Conservation (phyloP, 2,888 invertebrate species). For the Stenolophus ochropezus region DNA sequence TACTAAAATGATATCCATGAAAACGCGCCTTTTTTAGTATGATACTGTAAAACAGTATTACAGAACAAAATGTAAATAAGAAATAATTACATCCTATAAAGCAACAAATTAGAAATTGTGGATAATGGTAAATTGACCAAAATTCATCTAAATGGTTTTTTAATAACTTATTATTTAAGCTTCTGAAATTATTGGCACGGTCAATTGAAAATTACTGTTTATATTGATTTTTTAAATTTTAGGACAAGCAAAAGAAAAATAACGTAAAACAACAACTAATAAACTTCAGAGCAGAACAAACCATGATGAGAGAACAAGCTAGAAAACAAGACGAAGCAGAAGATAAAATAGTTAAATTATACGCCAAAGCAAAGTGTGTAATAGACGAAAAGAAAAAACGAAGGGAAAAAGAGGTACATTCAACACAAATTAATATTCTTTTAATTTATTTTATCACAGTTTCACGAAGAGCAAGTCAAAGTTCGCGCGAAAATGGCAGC, state of each 20-base stretch:
- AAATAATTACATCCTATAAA: too few species aligned
- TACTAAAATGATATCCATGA: too few species aligned
- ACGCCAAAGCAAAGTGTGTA: conserved; percentile 72
- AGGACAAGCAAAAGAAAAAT: conserved; percentile 67
- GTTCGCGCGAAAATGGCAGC: conserved; percentile 74
- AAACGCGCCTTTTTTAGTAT: too few species aligned
- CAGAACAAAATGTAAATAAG: too few species aligned
- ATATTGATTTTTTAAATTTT: conserved; percentile 22
- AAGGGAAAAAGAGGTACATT: conserved; percentile 70
- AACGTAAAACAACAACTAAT: conserved; percentile 67
- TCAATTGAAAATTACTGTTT: too few species aligned
- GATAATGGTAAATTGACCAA: too few species aligned
- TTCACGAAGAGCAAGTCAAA: conserved; percentile 71
- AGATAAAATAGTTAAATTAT: conserved; percentile 72
- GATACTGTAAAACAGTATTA: too few species aligned
- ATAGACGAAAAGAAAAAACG: conserved; percentile 71
- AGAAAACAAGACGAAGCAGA: conserved; percentile 33
- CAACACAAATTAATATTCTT: background rate
- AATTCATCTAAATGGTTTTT: too few species aligned
- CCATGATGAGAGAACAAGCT: conserved; percentile 16
- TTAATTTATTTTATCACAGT: conserved; percentile 65
- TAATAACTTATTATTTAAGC: too few species aligned
- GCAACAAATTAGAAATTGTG: too few species aligned
- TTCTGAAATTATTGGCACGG: too few species aligned
- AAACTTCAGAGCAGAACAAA: conserved; percentile 54